A percentile compares a stretch with the other conserved stretches of the same genome.
Evolutionary conservation across 2,888 invertebrate genomes (phyloP).

Genomic region (Agrypnus murinus): DNA sequence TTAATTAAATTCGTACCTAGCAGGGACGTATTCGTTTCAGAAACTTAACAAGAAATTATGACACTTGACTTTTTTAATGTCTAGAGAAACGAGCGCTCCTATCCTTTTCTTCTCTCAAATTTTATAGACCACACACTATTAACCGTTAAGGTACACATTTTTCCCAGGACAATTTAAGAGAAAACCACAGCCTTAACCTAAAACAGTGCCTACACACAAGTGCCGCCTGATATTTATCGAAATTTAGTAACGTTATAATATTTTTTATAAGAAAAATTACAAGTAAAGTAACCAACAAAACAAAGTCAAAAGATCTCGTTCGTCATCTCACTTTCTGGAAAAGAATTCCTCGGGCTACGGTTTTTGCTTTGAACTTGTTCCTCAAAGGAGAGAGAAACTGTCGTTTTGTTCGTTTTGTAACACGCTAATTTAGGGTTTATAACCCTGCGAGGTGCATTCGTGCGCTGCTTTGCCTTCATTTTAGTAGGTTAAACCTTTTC

Average conservation of each 20-base stretch:
- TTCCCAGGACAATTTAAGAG: too few relatives aligned
- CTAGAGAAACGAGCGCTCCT: too few relatives aligned
- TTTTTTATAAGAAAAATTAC: slow-evolving; percentile 29
- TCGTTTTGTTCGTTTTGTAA: slow-evolving; percentile 34
- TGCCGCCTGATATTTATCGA: slow-evolving; percentile 24
- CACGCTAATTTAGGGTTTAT: slow-evolving; percentile 45
- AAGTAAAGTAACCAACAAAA: slow-evolving; percentile 9
- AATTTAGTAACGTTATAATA: slow-evolving; percentile 34
- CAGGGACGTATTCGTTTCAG: too few relatives aligned
- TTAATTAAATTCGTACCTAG: too few relatives aligned
- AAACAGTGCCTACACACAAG: background rate
- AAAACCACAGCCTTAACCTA: too few relatives aligned
- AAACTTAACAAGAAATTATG: too few relatives aligned
- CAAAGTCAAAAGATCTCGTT: slow-evolving; percentile 33
- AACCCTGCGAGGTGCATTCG: slow-evolving; percentile 33
- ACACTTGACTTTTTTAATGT: too few relatives aligned
- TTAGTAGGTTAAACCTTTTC: too few relatives aligned
- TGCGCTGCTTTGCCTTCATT: background rate
- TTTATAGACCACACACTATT: too few relatives aligned
- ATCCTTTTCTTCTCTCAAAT: too few relatives aligned
- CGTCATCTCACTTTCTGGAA: slow-evolving; percentile 47
- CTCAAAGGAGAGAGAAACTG: slow-evolving; percentile 33
- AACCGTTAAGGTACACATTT: too few relatives aligned
- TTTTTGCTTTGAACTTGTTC: slow-evolving; percentile 44
- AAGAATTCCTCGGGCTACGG: slow-evolving; percentile 40